Evolutionary conservation across 1,140 invertebrate species (phyloP).

Genomic region (Caenorhabditis remanei): DNA sequence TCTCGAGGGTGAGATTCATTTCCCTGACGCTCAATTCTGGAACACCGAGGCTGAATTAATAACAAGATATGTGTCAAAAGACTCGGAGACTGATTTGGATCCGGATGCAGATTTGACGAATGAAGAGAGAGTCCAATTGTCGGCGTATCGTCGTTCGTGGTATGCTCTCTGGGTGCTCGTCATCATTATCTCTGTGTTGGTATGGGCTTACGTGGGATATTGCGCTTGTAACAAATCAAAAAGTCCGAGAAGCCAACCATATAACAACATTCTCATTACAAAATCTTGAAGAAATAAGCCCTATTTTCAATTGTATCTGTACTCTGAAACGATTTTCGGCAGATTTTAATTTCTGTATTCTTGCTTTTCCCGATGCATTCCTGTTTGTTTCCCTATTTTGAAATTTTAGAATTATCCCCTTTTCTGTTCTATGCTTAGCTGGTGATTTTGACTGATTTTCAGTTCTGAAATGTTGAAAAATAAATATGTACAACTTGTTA

Average conservation of each 20-base stretch:
- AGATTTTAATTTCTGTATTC: not conserved
- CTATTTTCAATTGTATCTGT: not conserved
- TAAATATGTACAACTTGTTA: not conserved
- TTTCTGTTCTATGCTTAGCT: not conserved
- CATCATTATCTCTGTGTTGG: constrained; percentile 68
- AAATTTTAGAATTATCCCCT: not conserved
- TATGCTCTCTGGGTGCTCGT: constrained; percentile 75
- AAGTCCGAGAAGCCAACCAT: constrained; percentile 68
- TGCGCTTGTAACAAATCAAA: constrained; percentile 70
- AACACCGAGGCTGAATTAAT: constrained; percentile 72
- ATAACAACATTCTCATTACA: constrained; percentile 75
- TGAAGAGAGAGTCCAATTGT: constrained; percentile 61
- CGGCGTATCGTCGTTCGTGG: constrained; percentile 75
- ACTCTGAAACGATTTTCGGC: not conserved
- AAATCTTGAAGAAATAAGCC: not conserved
- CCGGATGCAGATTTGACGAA: constrained; percentile 67
- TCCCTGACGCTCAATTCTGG: constrained; percentile 74
- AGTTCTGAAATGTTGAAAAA: not conserved
- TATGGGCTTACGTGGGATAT: constrained; percentile 73
- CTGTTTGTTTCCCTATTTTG: not conserved
- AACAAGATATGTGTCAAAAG: constrained; percentile 59
- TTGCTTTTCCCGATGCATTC: not conserved
- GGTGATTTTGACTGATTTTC: not conserved
- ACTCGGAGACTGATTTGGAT: constrained; percentile 59
- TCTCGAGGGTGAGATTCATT: constrained; percentile 73